Evolutionary conservation across 2,888 invertebrate genomes (phyloP).

Genomic region (Agapostemon virescens): DNA sequence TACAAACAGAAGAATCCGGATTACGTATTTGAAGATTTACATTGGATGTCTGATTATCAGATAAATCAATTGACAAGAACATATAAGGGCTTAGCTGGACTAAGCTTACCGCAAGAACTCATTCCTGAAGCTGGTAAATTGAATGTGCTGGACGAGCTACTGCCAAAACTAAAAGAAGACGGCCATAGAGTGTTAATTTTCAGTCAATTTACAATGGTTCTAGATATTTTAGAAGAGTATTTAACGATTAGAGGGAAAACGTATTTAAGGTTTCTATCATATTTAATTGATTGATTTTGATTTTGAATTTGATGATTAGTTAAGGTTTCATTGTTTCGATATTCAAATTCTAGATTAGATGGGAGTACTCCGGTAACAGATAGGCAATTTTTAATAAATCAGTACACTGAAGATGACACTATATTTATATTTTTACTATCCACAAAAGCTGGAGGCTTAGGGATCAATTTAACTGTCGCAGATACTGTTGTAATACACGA

Average conservation of each 20-base stretch:
- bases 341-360: conserved; percentile 85
- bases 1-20: conserved; percentile 90
- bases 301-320: not conserved
- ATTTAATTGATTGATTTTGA: not conserved
- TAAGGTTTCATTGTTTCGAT: not conserved
- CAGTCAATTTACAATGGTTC: conserved; percentile 97
- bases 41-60: conserved; percentile 95
- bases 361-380: conserved; percentile 93
- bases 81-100: conserved; percentile 85
- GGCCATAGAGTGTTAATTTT: conserved; percentile 94
- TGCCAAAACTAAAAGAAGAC: conserved; percentile 87
- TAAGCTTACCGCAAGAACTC: conserved; percentile 85
- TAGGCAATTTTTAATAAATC: conserved; percentile 94
- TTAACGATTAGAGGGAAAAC: conserved; percentile 87
- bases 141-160: conserved; percentile 87
- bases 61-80: conserved; percentile 89
- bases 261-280: conserved; percentile 82
- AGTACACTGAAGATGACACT: conserved; percentile 88
- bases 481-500: conserved; percentile 98
- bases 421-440: conserved; percentile 96
- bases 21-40: conserved; percentile 92
- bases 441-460: conserved; percentile 96
- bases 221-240: conserved; percentile 95
- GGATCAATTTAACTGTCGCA: conserved; percentile 96
- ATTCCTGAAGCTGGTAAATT: conserved; percentile 95